Base-by-base conservation (phyloP, 2,113 vertebrate genomes). In the Siphamia tubifer region DNA sequence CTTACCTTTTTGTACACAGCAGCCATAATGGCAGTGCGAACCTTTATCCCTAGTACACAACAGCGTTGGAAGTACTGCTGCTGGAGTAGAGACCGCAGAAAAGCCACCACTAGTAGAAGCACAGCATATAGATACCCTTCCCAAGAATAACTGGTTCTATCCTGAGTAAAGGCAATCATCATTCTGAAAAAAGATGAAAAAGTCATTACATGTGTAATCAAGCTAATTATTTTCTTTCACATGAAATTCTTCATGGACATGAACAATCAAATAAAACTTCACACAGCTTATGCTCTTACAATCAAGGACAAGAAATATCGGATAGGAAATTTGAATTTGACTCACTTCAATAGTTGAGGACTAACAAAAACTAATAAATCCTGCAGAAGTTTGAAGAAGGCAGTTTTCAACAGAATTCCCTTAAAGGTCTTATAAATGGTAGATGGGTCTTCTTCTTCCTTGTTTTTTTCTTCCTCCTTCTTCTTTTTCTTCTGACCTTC, bases 271-370 rank as follows among this genome's bases (percentile, higher is more conserved):
- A 32, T 32, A 32, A 10, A 32, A 12, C 4, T n/a, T n/a, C n/a
- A n/a, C n/a, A n/a, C n/a, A n/a, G n/a, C n/a, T n/a, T n/a, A n/a
- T n/a, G n/a, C n/a, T n/a, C n/a, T n/a, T n/a, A n/a, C n/a, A n/a
- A n/a, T n/a, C n/a, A n/a, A n/a, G n/a, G n/a, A n/a, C n/a, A n/a
- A n/a, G n/a, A 51, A 4, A 51, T 5, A 36, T 15, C 13, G 13
- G 2, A 4, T 17, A 43, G 8, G 19, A n/a, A n/a, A n/a, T n/a
- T n/a, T n/a, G 28, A 21, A 23, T 2, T 1, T 17, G 16, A 95
- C 96, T 95, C 78, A 99, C 97, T 98, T 99, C 11, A 98, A 91
- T 23, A 99, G 82, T 75, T 96, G 97, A 17, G 98, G 98, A 61
- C 90, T 97, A 70, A 75, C 71, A 77, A 99, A 99, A 6, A 86